Evolutionary conservation across 2,113 vertebrate genomes (phyloP).

Genomic region (Chiloscyllium plagiosum): DNA sequence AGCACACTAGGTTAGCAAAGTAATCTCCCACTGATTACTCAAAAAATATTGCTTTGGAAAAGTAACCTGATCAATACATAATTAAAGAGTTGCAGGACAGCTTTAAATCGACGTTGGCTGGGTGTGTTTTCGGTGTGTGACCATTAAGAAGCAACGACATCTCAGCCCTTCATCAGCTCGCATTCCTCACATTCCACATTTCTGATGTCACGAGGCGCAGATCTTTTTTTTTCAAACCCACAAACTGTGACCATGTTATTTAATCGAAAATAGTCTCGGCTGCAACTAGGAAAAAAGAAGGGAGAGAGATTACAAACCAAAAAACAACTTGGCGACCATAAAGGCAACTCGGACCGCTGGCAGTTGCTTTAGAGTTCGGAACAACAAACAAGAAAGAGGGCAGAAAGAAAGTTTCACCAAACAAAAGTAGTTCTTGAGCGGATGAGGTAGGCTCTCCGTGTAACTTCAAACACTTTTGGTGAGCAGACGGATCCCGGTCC

Average conservation of each 20-base stretch:
- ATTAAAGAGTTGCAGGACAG: background rate
- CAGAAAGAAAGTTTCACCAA: too few species aligned
- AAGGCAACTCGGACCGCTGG: background rate
- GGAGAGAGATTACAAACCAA: too few species aligned
- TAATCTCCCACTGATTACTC: background rate
- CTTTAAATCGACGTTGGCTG: constrained; percentile 7
- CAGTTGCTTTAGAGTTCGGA: background rate
- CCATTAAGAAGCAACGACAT: constrained; percentile 55
- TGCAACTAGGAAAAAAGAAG: background rate
- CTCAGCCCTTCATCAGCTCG: constrained; percentile 50
- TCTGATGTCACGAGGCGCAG: constrained; percentile 60
- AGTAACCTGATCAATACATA: background rate
- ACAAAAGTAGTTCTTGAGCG: constrained; percentile 24
- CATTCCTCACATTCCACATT: constrained; percentile 58
- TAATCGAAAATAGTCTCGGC: constrained; percentile 24
- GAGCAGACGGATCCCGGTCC: background rate
- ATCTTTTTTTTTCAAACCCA: constrained; percentile 41
- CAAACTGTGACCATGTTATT: constrained; percentile 38
- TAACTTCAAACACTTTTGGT: background rate
- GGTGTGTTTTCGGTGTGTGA: constrained; percentile 43
- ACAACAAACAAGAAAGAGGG: background rate
- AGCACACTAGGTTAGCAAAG: background rate
- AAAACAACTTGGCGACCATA: background rate
- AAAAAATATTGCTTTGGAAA: background rate
- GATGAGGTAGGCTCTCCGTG: background rate